These are phyloP conservation scores for Anthopleura sola DNA, from an alignment of 64 coral and sea anemone genomes.

Conservation along the genomic window DNA sequence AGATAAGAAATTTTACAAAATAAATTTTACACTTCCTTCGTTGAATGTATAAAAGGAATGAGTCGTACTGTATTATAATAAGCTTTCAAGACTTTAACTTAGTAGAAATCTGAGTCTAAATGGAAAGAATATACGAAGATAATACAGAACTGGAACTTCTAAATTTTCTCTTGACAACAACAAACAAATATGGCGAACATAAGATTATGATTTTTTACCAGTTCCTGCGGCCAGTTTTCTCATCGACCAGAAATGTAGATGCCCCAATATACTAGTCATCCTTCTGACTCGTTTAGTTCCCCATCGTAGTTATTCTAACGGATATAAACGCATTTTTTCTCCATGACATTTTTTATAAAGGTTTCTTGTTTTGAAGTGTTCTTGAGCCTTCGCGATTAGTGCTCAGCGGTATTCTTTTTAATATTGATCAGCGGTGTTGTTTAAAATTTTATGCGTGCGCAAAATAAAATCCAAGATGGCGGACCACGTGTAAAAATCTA, in stretches of 20 bases:
- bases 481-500: background rate
- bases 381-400: background rate
- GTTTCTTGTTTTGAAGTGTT: conserved; percentile 8
- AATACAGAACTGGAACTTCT: too few species aligned
- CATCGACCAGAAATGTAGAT: conserved; percentile 58
- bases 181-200: background rate
- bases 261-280: conserved; percentile 62
- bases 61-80: too few species aligned
- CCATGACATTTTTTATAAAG: background rate
- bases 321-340: background rate
- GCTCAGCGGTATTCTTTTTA: background rate
- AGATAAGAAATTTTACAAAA: too few species aligned
- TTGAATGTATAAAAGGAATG: too few species aligned
- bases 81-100: too few species aligned
- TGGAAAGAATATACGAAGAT: too few species aligned
- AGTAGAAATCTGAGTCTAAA: too few species aligned
- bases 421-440: background rate
- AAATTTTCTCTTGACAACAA: background rate
- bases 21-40: too few species aligned
- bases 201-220: conserved; percentile 9
- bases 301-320: background rate
- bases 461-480: background rate
- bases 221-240: conserved; percentile 20
- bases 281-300: background rate
- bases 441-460: background rate